Conservation (phyloP, 2,888 invertebrate genomes). For the Hoplodrina blanda region DNA sequence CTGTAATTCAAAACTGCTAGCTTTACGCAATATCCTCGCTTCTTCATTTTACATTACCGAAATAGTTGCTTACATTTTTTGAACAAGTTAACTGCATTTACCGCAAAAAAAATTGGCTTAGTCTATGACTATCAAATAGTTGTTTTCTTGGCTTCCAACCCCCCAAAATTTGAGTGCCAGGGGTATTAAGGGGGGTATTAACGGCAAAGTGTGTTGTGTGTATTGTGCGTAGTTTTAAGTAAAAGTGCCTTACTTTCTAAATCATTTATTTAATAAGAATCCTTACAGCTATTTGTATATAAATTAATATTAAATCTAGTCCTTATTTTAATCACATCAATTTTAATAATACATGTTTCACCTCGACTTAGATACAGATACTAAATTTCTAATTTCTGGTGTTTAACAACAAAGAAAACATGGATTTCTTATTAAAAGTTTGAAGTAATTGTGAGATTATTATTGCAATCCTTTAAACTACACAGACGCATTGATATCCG, state of each 20-base stretch:
- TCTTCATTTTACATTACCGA: background rate
- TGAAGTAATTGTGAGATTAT: constrained; percentile 22
- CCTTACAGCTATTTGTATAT: constrained; percentile 74
- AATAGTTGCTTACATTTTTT: background rate
- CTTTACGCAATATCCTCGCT: background rate
- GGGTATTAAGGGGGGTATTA: no score
- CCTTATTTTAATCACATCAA: constrained; percentile 68
- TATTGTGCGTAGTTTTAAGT: constrained; percentile 27
- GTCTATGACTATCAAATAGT: background rate
- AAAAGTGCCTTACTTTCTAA: constrained; percentile 51
- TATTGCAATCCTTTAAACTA: background rate
- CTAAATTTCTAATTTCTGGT: constrained; percentile 22
- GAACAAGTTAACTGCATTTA: background rate
- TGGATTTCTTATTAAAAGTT: constrained; percentile 20
- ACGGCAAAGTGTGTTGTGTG: constrained; percentile 27
- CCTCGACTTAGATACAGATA: constrained; percentile 25
- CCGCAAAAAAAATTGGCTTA: background rate
- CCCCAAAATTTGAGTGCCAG: background rate
- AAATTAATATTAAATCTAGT: constrained; percentile 78
- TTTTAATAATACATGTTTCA: constrained; percentile 57
- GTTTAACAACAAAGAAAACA: constrained; percentile 7
- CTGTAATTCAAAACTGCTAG: background rate
- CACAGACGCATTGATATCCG: background rate
- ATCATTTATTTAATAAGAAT: constrained; percentile 77
- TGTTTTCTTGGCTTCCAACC: constrained; percentile 1